These are phyloP conservation scores for Mallateleia sp. DNA, from an alignment of 2,888 invertebrate genomes.

Conservation along the genomic window DNA sequence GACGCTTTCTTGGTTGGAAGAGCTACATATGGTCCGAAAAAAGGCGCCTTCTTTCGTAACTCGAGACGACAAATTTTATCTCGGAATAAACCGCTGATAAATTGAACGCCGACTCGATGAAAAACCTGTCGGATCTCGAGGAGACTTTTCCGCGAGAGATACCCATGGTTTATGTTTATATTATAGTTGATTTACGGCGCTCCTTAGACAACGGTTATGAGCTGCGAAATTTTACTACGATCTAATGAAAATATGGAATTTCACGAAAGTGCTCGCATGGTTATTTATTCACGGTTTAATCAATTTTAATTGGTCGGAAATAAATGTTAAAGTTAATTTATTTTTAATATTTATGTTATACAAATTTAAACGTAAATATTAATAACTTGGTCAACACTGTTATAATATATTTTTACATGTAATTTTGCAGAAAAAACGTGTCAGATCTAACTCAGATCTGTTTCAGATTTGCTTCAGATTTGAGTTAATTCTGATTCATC, in stretches of 20 bases:
- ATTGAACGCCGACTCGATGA: slow-evolving; percentile 27
- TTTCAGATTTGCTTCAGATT: no score
- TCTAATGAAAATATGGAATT: slow-evolving; percentile 46
- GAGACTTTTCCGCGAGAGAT: slow-evolving; percentile 39
- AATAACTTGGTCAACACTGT: no score
- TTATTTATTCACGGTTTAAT: slow-evolving; percentile 30
- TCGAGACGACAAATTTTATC: slow-evolving; percentile 56
- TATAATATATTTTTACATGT: no score
- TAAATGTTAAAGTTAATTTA: background rate
- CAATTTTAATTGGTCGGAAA: slow-evolving; percentile 5
- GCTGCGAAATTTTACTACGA: slow-evolving; percentile 52
- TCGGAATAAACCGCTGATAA: slow-evolving; percentile 51
- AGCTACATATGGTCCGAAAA: no score
- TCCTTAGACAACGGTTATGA: slow-evolving; percentile 36
- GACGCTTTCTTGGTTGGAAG: no score
- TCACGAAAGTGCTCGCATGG: slow-evolving; percentile 20
- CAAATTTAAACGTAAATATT: no score
- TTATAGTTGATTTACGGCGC: slow-evolving; percentile 54
- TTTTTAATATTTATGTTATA: no score
- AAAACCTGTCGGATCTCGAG: slow-evolving; percentile 35
- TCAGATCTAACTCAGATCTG: no score
- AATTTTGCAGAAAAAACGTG: no score
- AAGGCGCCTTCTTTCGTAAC: slow-evolving; percentile 37
- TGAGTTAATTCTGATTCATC: no score
- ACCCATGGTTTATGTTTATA: slow-evolving; percentile 58